Evolutionary conservation across 2,888 invertebrate genomes (phyloP).

Genomic region (Ecdyonurus torrentis): DNA sequence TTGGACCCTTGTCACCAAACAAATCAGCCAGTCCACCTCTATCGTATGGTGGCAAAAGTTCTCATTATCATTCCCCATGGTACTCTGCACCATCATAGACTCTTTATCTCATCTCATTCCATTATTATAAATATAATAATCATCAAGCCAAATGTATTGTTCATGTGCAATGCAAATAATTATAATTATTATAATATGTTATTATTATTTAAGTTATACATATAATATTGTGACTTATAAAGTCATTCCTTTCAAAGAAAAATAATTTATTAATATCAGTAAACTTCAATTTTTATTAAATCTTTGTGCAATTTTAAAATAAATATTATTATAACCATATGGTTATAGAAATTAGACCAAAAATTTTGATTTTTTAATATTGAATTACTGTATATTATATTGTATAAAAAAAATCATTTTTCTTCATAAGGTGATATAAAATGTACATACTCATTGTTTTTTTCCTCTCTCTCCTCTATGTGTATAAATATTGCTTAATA

Average conservation of each 20-base stretch:
- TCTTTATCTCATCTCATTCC: no score
- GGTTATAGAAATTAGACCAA: no score
- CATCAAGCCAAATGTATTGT: neutral
- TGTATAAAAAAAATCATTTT: no score
- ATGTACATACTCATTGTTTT: neutral
- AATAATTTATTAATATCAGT: no score
- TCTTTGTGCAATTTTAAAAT: no score
- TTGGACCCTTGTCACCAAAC: neutral
- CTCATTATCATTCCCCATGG: conserved; percentile 4
- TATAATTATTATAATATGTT: no score
- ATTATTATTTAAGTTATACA: neutral
- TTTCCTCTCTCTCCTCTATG: neutral
- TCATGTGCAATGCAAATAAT: neutral
- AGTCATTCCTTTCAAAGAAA: neutral
- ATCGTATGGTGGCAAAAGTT: neutral
- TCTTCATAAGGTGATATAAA: no score
- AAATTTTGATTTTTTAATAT: no score
- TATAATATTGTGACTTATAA: neutral
- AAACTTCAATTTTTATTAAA: no score
- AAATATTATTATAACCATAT: neutral
- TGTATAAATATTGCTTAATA: neutral
- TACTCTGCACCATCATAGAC: conserved; percentile 9
- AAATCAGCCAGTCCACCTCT: conserved; percentile 2
- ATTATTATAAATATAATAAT: no score
- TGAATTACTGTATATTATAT: no score